These are phyloP conservation scores for Callaeas wilsoni DNA, from an alignment of 2,113 vertebrate genomes.

Conservation along the genomic window DNA sequence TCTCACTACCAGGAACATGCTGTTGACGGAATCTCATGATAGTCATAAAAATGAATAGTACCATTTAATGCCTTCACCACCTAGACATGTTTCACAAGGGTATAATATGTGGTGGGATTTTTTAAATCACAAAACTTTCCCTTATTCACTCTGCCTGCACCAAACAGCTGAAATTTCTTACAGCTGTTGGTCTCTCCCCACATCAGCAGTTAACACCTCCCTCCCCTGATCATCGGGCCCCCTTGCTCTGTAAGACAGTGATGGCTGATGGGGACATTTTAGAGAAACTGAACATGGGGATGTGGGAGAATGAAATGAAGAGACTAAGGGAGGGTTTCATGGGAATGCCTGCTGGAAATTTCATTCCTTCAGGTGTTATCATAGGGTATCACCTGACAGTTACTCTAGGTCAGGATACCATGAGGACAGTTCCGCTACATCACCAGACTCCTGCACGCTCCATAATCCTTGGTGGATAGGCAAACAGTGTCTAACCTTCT, in stretches of 20 bases:
- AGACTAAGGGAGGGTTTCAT: not conserved
- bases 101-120: not conserved
- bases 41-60: not conserved
- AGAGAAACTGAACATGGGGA: not conserved
- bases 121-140: not conserved
- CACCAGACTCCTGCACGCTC: not conserved
- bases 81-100: not conserved
- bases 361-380: accelerated
- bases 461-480: not conserved
- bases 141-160: not conserved
- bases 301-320: not conserved
- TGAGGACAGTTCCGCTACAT: accelerated
- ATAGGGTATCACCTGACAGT: not conserved
- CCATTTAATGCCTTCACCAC: not conserved
- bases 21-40: not conserved
- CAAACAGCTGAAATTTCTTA: not conserved
- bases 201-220: not conserved
- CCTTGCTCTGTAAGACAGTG: not conserved
- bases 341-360: not conserved
- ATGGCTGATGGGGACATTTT: not conserved
- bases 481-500: not conserved
- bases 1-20: not conserved
- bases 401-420: not conserved
- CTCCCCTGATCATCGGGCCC: not conserved
- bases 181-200: not conserved